These are phyloP conservation scores for Oryctes rhinoceros DNA, from an alignment of 1,140 invertebrate genomes.

Conservation along the genomic window DNA sequence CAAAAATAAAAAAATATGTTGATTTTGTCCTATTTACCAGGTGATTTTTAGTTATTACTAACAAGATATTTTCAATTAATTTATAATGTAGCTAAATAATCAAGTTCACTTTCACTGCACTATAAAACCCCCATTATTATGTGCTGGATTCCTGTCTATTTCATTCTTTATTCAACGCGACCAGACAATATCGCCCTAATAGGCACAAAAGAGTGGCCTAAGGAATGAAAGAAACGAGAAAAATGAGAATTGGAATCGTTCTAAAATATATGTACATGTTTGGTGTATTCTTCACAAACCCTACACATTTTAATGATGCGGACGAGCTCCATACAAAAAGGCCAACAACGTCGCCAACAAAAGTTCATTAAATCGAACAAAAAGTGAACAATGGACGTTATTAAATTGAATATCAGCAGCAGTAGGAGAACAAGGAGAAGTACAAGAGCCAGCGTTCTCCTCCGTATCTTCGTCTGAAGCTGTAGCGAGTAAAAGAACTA, in stretches of 20 bases:
- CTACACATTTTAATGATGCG: conserved; percentile 31
- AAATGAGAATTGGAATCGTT: not conserved
- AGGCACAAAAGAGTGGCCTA: not conserved
- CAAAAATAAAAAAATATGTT: too few relatives aligned
- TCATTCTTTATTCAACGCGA: not conserved
- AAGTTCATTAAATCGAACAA: conserved; percentile 37
- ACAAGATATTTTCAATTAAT: too few relatives aligned
- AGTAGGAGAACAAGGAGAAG: not conserved
- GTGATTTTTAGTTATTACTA: too few relatives aligned
- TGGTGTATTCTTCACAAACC: conserved; percentile 18
- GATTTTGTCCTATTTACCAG: too few relatives aligned
- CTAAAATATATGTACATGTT: conserved; percentile 20
- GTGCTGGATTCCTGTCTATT: not conserved
- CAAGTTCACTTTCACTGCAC: not conserved
- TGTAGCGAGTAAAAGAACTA: not conserved
- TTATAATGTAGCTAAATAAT: not conserved
- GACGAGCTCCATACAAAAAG: conserved; percentile 8
- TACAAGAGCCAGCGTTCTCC: not conserved
- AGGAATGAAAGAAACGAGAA: not conserved
- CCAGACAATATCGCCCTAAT: conserved; percentile 11
- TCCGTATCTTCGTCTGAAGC: not conserved
- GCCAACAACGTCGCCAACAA: conserved; percentile 26
- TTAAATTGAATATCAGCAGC: conserved; percentile 33
- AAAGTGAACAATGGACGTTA: conserved; percentile 37
- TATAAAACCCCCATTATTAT: too few relatives aligned